phyloP scores from a whole-genome alignment of 2,888 invertebrate species.

The Cerastis leucographa region DNA sequence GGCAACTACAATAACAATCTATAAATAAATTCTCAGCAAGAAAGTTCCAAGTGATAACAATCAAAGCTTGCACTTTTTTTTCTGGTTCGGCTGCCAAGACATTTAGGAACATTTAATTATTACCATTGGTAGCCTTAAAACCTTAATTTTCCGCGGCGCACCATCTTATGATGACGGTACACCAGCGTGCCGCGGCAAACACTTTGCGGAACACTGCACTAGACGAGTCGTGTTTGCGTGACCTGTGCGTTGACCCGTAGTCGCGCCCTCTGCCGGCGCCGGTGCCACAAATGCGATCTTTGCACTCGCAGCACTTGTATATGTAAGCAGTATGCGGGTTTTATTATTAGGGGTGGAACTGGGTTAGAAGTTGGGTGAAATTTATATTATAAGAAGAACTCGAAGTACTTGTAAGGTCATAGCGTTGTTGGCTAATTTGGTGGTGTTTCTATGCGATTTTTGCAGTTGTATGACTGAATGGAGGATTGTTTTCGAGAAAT shows the following conservation, averaged over 20 bases:
- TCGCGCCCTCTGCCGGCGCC: conserved; percentile 62
- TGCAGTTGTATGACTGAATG: background rate
- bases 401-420: background rate
- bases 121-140: too few species aligned
- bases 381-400: background rate
- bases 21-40: too few species aligned
- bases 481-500: background rate
- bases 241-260: conserved; percentile 80
- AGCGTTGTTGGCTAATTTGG: background rate
- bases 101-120: too few species aligned
- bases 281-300: conserved; percentile 75
- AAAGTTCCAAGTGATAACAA: too few species aligned
- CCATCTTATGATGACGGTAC: too few species aligned
- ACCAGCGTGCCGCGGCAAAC: too few species aligned
- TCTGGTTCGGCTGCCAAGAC: too few species aligned
- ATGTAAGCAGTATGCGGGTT: conserved; percentile 2
- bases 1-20: too few species aligned
- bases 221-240: conserved; percentile 70
- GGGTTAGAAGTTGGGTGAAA: conserved; percentile 5
- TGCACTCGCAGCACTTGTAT: conserved; percentile 67
- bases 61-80: too few species aligned
- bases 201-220: background rate
- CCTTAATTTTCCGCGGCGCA: too few species aligned
- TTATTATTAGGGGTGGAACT: conserved; percentile 21
- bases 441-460: background rate